A percentile compares a stretch with the other conserved stretches of the same genome.
phyloP scores from a whole-genome alignment of 2,888 invertebrate genomes.

The Pachydiplax longipennis region DNA sequence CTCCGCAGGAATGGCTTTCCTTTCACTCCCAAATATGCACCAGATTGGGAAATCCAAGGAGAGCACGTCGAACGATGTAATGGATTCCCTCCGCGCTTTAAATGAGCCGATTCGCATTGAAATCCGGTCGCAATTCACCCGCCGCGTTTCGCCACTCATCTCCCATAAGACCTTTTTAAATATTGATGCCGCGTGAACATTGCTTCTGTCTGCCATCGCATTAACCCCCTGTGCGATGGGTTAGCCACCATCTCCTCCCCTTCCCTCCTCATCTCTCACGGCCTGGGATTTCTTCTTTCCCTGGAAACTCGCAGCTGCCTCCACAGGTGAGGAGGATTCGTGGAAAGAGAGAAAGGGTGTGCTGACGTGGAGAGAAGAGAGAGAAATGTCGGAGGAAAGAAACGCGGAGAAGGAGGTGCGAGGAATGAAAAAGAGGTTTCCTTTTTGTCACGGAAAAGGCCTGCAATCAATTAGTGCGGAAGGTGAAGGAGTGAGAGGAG shows the following conservation, averaged over 20 bases:
- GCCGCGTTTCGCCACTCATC: neutral
- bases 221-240: neutral
- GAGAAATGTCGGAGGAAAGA: neutral
- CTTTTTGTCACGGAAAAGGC: too few species aligned
- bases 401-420: too few species aligned
- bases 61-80: too few species aligned
- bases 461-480: too few species aligned
- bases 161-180: neutral
- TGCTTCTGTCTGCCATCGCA: neutral
- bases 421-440: too few species aligned
- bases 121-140: neutral
- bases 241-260: neutral
- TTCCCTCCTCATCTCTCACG: neutral
- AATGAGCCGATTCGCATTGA: neutral
- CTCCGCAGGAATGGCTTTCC: too few species aligned
- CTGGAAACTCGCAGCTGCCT: neutral
- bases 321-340: neutral
- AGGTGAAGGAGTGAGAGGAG: too few species aligned
- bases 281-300: neutral
- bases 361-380: neutral
- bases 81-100: too few species aligned
- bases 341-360: neutral
- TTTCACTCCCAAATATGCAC: too few species aligned
- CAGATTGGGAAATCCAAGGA: too few species aligned
- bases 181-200: neutral